Evolutionary conservation across 35 echinoderm and acorn worm genomes (phyloP), one percentile per base, ranked within the genome.

Genomic region (Eucidaris tribuloides): DNA sequence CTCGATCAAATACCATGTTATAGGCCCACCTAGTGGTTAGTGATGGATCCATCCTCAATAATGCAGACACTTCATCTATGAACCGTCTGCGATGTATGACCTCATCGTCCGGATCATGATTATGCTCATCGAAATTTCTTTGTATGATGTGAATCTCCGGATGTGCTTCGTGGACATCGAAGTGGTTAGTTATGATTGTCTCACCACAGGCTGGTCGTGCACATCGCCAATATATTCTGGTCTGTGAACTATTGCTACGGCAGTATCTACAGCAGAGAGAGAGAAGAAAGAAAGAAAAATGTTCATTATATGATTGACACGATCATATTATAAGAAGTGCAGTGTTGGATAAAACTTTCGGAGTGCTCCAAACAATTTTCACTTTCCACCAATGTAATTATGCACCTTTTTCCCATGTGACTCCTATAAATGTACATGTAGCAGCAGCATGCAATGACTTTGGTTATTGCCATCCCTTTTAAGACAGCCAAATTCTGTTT

Each of bases 191-290:
- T n/a, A 79, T 79, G 19, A 55, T 29, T 17, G 77, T 79, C 19
- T 27, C 77, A 13, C 77, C 46, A 79, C 77, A 79, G 25, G 48
- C 57, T 55, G 46, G 15, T 79, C 77, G 48, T 32, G 77, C 25
- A 27, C 77, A 79, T 17, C 77, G 42, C 77, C 77, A 79, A 29
- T 79, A 79, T 7, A 79, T 79, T 55, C 77, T 59, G 43, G 15
- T 29, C 11, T 79, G 15, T 55, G 7, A 29, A 29, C 7, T 27
- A 49, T 79, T 79, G 25, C 77, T 59, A 9, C 77, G 77, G 31
- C 42, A 17, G 25, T 79, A 79, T 19, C 71, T 32, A 42, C 45
- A 40, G 37, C 13, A 34, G 45, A 42, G 37, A 77, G 13, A 7
- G 39, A 77, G 19, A 11, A 77, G 71, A 17, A 77, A 42, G 34